Base-by-base conservation (phyloP, 2,888 invertebrate genomes). In the Halictus quadricinctus region DNA sequence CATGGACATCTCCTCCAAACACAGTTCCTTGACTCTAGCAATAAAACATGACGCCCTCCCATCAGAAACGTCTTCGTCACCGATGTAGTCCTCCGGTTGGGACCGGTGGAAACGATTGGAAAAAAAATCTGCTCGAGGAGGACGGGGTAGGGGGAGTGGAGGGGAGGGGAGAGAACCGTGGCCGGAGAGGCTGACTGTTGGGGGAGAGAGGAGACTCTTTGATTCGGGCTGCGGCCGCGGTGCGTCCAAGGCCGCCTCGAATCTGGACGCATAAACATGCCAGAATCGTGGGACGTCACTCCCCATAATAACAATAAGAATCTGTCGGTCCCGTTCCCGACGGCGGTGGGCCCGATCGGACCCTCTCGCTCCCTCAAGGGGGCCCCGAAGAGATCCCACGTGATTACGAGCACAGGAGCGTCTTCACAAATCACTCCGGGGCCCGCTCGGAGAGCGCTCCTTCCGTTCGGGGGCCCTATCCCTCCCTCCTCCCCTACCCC, bases 271-370 rank as follows among this genome's bases (percentile, higher is more conserved):
- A 94, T 94, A 94, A 94, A 94, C 93, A 93, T 94, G 94, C 94
- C 94, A 93, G 88, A 88, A 91, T 92, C 93, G 91, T 89, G 93
- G 92, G 92, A 93, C 92, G 93, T 94, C 94, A 94, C 94, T 94
- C 93, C 91, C 92, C 93, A 93, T 94, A 94, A 94, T 94, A 94
- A 94, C 94, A 94, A 94, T 94, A 94, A 94, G 94, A 93, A 92
- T 92, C 91, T 90, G 89, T 88, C 89, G 89, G 89, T 92, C 90
- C 89, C 88, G 81, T 90, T 91, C 88, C 74, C 73, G 58, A 69
- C 72, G 76, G 76, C 79, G 77, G 84, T 73, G 69, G 82, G 58
- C 75, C 86, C 84, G 66, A 88, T 90, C 80, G 76, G 81, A 73
- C 83, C 87, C 80, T 88, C 89, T 90, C 91, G 85, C 91, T 89